phyloP scores from a whole-genome alignment of 92 coral and sea anemone species.

The Zoanthus sansibaricus region DNA sequence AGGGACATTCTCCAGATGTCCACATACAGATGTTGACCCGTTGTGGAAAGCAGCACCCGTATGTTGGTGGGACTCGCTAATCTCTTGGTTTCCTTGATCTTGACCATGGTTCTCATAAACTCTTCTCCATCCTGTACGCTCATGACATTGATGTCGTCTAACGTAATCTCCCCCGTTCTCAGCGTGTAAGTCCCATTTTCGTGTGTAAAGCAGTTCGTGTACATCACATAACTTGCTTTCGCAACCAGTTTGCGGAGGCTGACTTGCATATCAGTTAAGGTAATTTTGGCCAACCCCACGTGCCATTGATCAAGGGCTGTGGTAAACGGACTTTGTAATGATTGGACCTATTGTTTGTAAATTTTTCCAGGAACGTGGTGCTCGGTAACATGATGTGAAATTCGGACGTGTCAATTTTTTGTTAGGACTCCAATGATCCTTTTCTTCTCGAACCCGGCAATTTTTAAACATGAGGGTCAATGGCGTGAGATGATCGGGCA shows the following conservation, averaged over 20 bases:
- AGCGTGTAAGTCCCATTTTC: not conserved
- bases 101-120: not conserved
- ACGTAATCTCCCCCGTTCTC: not conserved
- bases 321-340: constrained; percentile 8
- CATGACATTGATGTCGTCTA: not conserved
- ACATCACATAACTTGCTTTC: constrained; percentile 5
- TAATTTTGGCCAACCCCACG: not conserved
- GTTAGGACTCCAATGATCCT: too few relatives aligned
- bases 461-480: not conserved
- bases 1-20: not conserved
- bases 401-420: not conserved
- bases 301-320: not conserved
- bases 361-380: not conserved
- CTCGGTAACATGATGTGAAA: not conserved
- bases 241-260: not conserved
- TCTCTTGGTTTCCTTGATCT: not conserved
- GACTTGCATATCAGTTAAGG: not conserved
- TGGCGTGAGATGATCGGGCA: not conserved
- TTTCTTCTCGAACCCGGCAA: too few relatives aligned
- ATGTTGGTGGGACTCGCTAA: too few relatives aligned
- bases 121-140: not conserved
- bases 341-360: constrained; percentile 6
- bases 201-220: not conserved
- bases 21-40: not conserved
- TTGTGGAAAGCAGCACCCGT: not conserved